phyloP scores from a whole-genome alignment of 1,140 invertebrate species.

The Sminthurides bifidus region DNA sequence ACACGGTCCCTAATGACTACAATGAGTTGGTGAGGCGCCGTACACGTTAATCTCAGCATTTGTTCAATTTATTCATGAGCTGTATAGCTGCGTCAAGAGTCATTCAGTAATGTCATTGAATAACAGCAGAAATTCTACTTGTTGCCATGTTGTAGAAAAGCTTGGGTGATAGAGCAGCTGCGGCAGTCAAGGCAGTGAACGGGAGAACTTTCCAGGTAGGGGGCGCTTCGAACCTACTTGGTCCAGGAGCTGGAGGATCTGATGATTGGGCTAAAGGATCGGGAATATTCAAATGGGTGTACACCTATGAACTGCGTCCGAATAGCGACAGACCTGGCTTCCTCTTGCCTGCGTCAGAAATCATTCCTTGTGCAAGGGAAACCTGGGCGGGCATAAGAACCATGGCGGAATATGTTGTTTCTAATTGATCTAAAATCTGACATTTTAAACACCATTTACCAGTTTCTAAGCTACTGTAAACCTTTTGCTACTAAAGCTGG shows the following conservation, averaged over 20 bases:
- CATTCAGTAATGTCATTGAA: too few species aligned
- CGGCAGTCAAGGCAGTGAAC: not conserved
- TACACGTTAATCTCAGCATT: too few species aligned
- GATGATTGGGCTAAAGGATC: constrained; percentile 83
- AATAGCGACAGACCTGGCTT: constrained; percentile 45
- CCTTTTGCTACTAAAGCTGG: too few species aligned
- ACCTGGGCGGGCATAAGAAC: constrained; percentile 27
- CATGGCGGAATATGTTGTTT: constrained; percentile 10
- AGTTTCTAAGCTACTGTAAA: too few species aligned
- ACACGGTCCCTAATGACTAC: too few species aligned
- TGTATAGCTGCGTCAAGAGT: too few species aligned
- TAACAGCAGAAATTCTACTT: too few species aligned
- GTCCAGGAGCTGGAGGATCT: constrained; percentile 52
- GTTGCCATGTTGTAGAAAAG: too few species aligned
- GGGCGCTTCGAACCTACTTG: not conserved
- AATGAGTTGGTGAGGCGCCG: too few species aligned
- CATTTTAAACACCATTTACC: too few species aligned
- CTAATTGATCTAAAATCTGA: too few species aligned
- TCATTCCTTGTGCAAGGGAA: constrained; percentile 22
- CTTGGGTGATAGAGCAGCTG: not conserved
- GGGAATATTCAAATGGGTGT: constrained; percentile 66
- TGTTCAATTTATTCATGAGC: too few species aligned
- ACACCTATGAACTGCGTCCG: constrained; percentile 37
- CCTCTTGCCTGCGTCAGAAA: constrained; percentile 41
- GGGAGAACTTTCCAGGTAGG: not conserved